A percentile compares a stretch with the other conserved stretches of the same genome.
Evolutionary conservation across 1,140 invertebrate species (phyloP).

Genomic region (Pteromalus puparum): DNA sequence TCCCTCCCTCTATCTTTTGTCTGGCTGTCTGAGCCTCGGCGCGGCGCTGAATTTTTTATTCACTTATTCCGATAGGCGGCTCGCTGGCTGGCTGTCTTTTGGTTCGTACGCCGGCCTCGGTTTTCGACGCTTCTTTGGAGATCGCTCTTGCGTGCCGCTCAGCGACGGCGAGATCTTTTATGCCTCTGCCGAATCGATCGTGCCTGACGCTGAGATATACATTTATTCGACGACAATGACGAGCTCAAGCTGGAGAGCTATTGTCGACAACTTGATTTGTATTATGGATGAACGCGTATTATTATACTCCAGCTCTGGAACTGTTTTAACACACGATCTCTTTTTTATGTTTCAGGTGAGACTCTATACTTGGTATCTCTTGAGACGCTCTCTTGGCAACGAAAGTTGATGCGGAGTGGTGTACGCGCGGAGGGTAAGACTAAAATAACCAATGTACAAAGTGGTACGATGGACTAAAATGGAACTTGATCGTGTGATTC

Average conservation of each 20-base stretch:
- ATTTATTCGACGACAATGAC: too few species aligned
- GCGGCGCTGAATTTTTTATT: conserved; percentile 34
- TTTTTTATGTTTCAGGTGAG: neutral
- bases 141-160: neutral
- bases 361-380: neutral
- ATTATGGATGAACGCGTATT: too few species aligned
- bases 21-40: neutral
- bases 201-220: too few species aligned
- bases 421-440: neutral
- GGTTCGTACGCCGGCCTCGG: too few species aligned
- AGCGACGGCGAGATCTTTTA: neutral
- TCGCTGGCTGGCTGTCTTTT: too few species aligned
- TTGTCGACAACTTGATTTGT: too few species aligned
- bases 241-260: too few species aligned
- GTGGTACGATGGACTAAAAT: too few species aligned
- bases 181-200: neutral
- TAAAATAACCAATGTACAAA: neutral
- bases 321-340: too few species aligned
- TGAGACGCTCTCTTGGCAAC: neutral
- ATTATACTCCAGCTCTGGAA: too few species aligned
- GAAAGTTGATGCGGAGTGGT: neutral
- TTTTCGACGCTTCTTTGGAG: neutral
- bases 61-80: neutral
- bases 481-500: too few species aligned
- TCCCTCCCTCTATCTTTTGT: neutral